Evolutionary conservation across 1,140 invertebrate species (phyloP), one percentile per base, ranked within the genome.

Genomic region (Heliconius nattereri): DNA sequence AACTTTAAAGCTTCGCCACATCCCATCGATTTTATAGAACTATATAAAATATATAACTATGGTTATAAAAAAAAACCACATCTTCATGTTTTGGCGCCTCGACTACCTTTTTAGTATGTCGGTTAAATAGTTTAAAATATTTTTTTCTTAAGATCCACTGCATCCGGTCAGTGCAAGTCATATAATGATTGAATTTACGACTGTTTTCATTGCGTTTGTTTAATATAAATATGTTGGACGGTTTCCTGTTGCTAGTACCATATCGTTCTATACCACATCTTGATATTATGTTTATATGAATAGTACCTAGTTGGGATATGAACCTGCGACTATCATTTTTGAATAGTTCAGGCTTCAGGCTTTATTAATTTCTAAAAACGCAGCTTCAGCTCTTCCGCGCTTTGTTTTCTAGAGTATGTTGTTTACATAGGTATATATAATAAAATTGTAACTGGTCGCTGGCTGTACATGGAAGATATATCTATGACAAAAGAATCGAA

Each of bases 181-280:
- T 85, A 91, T 92, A 66, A 89, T 84, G 87, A 92, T 91, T 91
- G 88, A 76, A 94, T 94, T 92, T 92, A 94, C 88, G 92, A 90
- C 87, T 92, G 90, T 93, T 92, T 91, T 93, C 88, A 91, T 90
- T 93, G 91, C 90, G 86, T 89, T 87, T 91, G 92, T 93, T 91
- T 92, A 86, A 90, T 92, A 93, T 93, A 93, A 92, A 93, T 92
- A 93, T 80, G 83, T 84, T 84, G 84, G 85, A 83, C 85, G 77
- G 89, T 91, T 91, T 93, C 92, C 92, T 91, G 92, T 93, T 88
- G 78, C 85, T 66, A 66, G 60, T 78, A 66, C 23, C 60, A 9
- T 66, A 66, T 16, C 26, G 23, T 29, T 60, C n/a, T 29, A 26
- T 66, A 29, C 23, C 26, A 29, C 23, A 66, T 66, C 60, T 66